Evolutionary conservation across 1,140 invertebrate genomes (phyloP), one percentile per base, ranked within the genome.

Genomic region (Littorina saxatilis): DNA sequence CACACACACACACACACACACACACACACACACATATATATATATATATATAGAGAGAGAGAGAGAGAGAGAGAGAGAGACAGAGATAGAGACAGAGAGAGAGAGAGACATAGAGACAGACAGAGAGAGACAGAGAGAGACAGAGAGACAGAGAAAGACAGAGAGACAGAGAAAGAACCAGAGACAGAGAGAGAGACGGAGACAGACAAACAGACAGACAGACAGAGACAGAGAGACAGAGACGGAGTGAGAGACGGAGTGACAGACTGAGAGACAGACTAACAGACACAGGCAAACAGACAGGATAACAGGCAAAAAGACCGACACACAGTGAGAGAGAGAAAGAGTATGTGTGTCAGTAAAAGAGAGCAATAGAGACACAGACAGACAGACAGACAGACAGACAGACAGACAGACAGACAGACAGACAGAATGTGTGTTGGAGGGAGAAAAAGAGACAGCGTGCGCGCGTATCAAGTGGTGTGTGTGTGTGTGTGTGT

Each of bases 211-310:
- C n/a, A n/a, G n/a, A n/a, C n/a, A n/a, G n/a, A 76, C 20, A 76
- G 37, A 76, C 4, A 76, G 39, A 76, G 20, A 76, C 23, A 32
- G 20, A 50, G 43, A 76, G 7, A 50, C n/a, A 76, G 20, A 76
- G 32, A 76, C 11, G 50, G 47, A 76, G 4, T 43, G 74, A 76
- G 7, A 50, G 39, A 43, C 3, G 50, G 74, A 76, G 20, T 43
- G 13, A 76, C 40, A 76, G 74, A 76, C 4, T 47, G 39, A 76
- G 20, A 50, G 39, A 76, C 4, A 76, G 39, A 76, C 40, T 43
- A 27, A 76, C 3, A 76, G 39, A 43, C 4, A 50, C 20, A 50
- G 9, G n/a, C n/a, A n/a, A n/a, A n/a, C n/a, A n/a, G n/a, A n/a
- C n/a, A n/a, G n/a, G n/a, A n/a, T n/a, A n/a, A n/a, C n/a, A n/a